phyloP scores from a whole-genome alignment of 2,113 vertebrate genomes.

The Colaptes auratus region DNA sequence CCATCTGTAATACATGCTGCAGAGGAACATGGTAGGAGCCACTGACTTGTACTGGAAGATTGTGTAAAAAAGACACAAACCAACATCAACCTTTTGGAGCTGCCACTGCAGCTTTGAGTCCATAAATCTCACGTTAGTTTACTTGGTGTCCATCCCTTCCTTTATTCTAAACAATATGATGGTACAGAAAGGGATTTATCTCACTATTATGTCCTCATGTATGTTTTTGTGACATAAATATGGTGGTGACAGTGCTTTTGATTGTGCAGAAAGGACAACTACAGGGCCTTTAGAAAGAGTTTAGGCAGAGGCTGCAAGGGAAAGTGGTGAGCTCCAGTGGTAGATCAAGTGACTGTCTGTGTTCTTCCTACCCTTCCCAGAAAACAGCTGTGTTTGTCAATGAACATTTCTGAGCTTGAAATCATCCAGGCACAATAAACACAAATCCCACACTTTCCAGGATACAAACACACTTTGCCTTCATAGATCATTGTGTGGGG shows the following conservation, averaged over 20 bases:
- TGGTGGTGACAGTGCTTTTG: neutral
- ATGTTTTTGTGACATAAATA: neutral
- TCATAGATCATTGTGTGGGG: neutral
- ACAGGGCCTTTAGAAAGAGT: neutral
- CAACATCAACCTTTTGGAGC: fast-evolving
- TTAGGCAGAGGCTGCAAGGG: fast-evolving
- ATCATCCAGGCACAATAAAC: neutral
- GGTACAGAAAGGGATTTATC: neutral
- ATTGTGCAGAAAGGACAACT: neutral
- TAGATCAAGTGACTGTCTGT: neutral
- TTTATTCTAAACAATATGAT: neutral
- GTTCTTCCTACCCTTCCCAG: neutral
- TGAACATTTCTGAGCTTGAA: neutral
- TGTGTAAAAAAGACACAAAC: neutral
- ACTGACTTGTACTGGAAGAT: neutral
- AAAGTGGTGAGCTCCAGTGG: neutral
- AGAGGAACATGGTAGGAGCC: neutral
- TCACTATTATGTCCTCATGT: neutral
- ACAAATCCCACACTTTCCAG: neutral
- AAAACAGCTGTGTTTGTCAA: neutral
- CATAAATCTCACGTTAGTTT: neutral
- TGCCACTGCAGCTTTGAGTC: neutral
- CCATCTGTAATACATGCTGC: neutral
- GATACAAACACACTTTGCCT: neutral
- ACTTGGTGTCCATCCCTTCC: neutral